Conservation (phyloP, 2,797 vertebrate genomes). For the Cichlasoma orientale region DNA sequence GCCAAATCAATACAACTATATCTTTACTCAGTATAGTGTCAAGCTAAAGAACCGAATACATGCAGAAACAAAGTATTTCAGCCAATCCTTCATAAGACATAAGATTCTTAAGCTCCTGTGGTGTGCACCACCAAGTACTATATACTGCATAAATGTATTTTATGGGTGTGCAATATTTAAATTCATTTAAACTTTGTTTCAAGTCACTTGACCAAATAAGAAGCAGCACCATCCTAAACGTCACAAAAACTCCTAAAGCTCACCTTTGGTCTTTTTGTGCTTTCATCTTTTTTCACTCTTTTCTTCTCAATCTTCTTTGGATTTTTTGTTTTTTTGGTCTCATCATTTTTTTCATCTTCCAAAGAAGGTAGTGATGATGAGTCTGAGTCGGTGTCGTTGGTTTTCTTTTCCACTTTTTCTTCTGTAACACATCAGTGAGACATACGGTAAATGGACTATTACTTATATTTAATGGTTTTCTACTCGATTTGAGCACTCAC, state of each 20-base stretch:
- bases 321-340: constrained; percentile 6
- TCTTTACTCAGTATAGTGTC: not conserved
- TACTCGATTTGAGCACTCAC: not conserved
- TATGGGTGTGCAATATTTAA: not conserved
- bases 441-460: not conserved
- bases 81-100: no score
- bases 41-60: not conserved
- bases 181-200: not conserved
- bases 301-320: constrained; percentile 56
- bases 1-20: not conserved
- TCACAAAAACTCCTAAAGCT: not conserved
- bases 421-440: constrained; percentile 13
- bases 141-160: not conserved
- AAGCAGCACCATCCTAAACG: not conserved
- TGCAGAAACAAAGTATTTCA: not conserved
- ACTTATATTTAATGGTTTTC: not conserved
- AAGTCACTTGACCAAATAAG: not conserved
- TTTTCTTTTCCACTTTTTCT: constrained; percentile 29
- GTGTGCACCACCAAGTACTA: not conserved
- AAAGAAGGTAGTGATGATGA: constrained; percentile 78
- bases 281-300: constrained; percentile 28
- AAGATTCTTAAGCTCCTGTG: not conserved
- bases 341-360: constrained; percentile 60
- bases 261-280: constrained; percentile 54
- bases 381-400: constrained; percentile 61